A percentile compares a stretch with the other conserved stretches of the same genome.
Evolutionary conservation across 2,888 invertebrate genomes (phyloP).

Genomic region (Maniola hyperantus): DNA sequence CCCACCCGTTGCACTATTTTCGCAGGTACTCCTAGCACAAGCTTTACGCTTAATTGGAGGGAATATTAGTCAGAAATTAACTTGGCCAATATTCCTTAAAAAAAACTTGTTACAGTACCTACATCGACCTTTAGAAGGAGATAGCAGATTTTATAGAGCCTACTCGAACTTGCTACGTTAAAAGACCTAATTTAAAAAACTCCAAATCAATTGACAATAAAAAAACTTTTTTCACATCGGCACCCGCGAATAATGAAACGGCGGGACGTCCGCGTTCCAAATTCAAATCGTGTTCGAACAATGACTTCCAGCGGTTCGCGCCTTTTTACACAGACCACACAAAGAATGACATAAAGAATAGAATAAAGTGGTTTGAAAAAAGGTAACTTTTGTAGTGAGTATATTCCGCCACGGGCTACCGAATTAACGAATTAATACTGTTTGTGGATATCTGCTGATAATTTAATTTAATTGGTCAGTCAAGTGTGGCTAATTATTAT

Average conservation of each 20-base stretch:
- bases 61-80: too few relatives aligned
- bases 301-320: constrained; percentile 72
- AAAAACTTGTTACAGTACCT: too few relatives aligned
- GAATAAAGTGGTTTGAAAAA: constrained; percentile 55
- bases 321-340: constrained; percentile 60
- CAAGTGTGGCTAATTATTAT: constrained; percentile 41
- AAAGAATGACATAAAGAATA: constrained; percentile 67
- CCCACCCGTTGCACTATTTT: too few relatives aligned
- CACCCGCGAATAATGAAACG: constrained; percentile 75
- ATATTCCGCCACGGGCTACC: constrained; percentile 62
- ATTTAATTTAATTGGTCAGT: constrained; percentile 52
- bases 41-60: too few relatives aligned
- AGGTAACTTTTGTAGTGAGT: constrained; percentile 53
- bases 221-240: constrained; percentile 67
- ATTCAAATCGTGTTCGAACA: constrained; percentile 74
- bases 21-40: too few relatives aligned
- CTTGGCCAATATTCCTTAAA: too few relatives aligned
- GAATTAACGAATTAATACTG: constrained; percentile 62
- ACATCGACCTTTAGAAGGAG: too few relatives aligned
- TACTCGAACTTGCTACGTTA: constrained; percentile 16
- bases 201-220: constrained; percentile 62
- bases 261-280: constrained; percentile 70
- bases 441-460: constrained; percentile 44
- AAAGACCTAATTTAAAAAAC: constrained; percentile 43
- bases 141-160: too few relatives aligned